These are phyloP conservation scores for silkworm (Bombyx mori) DNA, from an alignment of 1,140 invertebrate genomes.

Conservation along the genomic window DNA sequence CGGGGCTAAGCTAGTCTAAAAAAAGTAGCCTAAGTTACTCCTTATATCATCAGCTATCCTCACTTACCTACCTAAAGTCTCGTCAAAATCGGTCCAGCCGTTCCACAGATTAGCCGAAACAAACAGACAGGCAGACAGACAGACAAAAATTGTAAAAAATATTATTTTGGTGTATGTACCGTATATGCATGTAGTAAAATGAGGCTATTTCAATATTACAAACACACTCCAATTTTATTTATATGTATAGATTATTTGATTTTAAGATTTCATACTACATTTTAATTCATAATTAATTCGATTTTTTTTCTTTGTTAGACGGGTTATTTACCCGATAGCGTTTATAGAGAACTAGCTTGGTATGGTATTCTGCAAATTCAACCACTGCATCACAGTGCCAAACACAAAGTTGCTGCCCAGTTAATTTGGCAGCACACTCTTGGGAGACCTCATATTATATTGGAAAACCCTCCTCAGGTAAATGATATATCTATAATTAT, in stretches of 20 bases:
- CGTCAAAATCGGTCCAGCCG: too few relatives aligned
- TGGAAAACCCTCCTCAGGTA: constrained; percentile 59
- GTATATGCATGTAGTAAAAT: too few relatives aligned
- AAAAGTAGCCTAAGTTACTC: too few relatives aligned
- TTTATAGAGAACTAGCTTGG: constrained; percentile 62
- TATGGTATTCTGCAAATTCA: constrained; percentile 64
- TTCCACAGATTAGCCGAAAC: too few relatives aligned
- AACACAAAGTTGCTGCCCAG: constrained; percentile 53
- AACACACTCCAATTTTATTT: too few relatives aligned
- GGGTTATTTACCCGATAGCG: constrained; percentile 57
- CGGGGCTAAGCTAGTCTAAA: too few relatives aligned
- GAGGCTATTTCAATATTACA: too few relatives aligned
- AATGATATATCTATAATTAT: not conserved
- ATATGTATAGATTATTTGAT: not conserved
- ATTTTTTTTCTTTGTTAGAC: constrained; percentile 30
- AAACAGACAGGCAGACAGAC: too few relatives aligned
- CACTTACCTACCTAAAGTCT: too few relatives aligned
- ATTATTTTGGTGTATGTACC: too few relatives aligned
- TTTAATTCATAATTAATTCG: not conserved
- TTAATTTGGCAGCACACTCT: constrained; percentile 62
- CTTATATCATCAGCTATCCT: too few relatives aligned
- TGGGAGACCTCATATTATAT: constrained; percentile 54
- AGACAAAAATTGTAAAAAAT: too few relatives aligned
- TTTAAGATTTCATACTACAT: not conserved
- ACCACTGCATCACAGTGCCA: constrained; percentile 53